A percentile compares a stretch with the other conserved stretches of the same genome.
phyloP scores from a whole-genome alignment of 1,140 invertebrate species.

The Solen grandis region DNA sequence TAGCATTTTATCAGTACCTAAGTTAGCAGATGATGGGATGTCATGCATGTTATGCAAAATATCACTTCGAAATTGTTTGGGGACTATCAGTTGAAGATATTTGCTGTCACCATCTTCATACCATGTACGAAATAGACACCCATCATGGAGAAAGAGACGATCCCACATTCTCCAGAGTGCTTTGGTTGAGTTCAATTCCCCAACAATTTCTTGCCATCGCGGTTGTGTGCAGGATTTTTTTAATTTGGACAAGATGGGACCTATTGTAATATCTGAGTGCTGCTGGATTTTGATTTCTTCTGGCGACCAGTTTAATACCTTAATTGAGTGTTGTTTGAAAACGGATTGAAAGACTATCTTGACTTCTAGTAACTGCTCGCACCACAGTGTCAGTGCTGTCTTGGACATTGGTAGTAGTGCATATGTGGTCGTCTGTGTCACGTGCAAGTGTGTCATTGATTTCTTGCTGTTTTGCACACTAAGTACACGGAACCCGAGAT shows the following conservation, averaged over 20 bases:
- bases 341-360: too few species aligned
- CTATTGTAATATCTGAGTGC: too few species aligned
- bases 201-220: slow-evolving; percentile 17
- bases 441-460: not conserved
- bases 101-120: not conserved
- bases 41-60: slow-evolving; percentile 47
- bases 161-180: slow-evolving; percentile 54
- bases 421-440: too few species aligned
- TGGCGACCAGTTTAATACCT: not conserved
- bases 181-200: slow-evolving; percentile 4
- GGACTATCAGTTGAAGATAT: slow-evolving; percentile 39
- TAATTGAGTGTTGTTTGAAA: not conserved
- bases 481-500: slow-evolving; percentile 48
- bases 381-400: not conserved
- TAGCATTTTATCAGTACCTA: slow-evolving; percentile 22
- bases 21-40: slow-evolving; percentile 49
- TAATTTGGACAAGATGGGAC: too few species aligned
- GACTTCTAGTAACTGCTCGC: not conserved
- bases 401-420: not conserved
- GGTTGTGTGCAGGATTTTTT: too few species aligned
- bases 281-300: not conserved
- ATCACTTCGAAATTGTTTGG: not conserved
- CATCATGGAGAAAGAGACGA: slow-evolving; percentile 38
- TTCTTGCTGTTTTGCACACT: slow-evolving; percentile 22
- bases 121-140: slow-evolving; percentile 23